Conservation (phyloP, 2,113 vertebrate genomes). For the Sula dactylatra region DNA sequence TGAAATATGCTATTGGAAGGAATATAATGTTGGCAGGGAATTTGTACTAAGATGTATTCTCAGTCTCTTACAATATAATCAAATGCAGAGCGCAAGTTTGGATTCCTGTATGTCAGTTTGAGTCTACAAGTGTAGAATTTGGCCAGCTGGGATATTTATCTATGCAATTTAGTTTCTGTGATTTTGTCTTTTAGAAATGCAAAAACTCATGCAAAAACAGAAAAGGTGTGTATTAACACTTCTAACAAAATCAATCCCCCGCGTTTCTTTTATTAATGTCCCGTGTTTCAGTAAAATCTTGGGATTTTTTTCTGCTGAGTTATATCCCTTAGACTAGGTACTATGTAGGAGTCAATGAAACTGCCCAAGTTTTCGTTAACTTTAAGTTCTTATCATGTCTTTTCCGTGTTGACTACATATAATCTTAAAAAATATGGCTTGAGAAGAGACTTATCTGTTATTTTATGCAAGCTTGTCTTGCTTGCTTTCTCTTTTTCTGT, state of each 20-base stretch:
- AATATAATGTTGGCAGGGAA: neutral
- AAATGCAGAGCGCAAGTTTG: neutral
- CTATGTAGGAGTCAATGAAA: neutral
- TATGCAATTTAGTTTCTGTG: neutral
- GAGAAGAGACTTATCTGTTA: neutral
- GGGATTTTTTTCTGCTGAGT: neutral
- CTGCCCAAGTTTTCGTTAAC: neutral
- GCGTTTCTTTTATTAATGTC: neutral
- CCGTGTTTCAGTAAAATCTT: fast-evolving
- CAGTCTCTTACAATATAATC: neutral
- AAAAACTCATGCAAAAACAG: neutral
- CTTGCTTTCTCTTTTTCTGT: neutral
- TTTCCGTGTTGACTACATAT: neutral
- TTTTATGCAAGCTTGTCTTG: neutral
- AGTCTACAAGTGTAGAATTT: neutral
- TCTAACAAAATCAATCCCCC: neutral
- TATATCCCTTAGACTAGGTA: neutral
- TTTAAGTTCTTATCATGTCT: neutral
- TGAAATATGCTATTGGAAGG: neutral
- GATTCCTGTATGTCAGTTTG: neutral
- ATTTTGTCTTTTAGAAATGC: neutral
- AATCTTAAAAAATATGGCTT: neutral
- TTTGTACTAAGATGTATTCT: neutral
- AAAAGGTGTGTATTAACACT: neutral
- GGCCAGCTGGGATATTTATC: neutral